Evolutionary conservation across 1,140 invertebrate genomes (phyloP).

Genomic region (Dreissena polymorpha): DNA sequence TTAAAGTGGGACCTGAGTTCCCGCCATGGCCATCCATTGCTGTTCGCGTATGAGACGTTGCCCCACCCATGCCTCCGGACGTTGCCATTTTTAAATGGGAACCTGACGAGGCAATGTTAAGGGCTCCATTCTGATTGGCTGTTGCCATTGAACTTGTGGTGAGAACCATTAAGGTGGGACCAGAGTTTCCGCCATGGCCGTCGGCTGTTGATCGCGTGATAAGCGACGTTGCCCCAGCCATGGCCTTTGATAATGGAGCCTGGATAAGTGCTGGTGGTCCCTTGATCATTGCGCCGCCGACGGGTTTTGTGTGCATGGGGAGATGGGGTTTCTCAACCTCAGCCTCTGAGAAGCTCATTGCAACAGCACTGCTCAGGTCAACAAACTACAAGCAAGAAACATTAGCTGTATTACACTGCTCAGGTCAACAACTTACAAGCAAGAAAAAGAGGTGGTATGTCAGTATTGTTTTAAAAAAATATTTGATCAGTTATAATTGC

Average conservation of each 20-base stretch:
- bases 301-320: slow-evolving; percentile 58
- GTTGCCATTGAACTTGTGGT: slow-evolving; percentile 54
- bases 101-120: slow-evolving; percentile 59
- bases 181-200: slow-evolving; percentile 55
- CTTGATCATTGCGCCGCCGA: slow-evolving; percentile 58
- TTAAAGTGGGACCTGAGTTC: slow-evolving; percentile 62
- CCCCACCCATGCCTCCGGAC: slow-evolving; percentile 51
- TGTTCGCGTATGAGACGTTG: slow-evolving; percentile 48
- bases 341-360: slow-evolving; percentile 78
- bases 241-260: slow-evolving; percentile 46
- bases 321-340: slow-evolving; percentile 51
- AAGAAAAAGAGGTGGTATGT: slow-evolving; percentile 57
- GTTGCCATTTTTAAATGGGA: slow-evolving; percentile 57
- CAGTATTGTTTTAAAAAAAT: too few species aligned
- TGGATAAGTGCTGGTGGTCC: slow-evolving; percentile 33
- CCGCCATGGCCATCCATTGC: slow-evolving; percentile 56
- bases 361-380: slow-evolving; percentile 94
- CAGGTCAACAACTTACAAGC: slow-evolving; percentile 93
- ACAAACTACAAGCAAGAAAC: slow-evolving; percentile 89
- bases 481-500: too few species aligned
- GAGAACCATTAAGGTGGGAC: slow-evolving; percentile 68
- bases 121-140: slow-evolving; percentile 49
- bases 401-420: slow-evolving; percentile 83
- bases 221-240: slow-evolving; percentile 52
- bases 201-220: slow-evolving; percentile 50